These are phyloP conservation scores for Euphysa ruthae DNA, from an alignment of 30 jellyfish, hydroid and myxozoan species.

Conservation along the genomic window DNA sequence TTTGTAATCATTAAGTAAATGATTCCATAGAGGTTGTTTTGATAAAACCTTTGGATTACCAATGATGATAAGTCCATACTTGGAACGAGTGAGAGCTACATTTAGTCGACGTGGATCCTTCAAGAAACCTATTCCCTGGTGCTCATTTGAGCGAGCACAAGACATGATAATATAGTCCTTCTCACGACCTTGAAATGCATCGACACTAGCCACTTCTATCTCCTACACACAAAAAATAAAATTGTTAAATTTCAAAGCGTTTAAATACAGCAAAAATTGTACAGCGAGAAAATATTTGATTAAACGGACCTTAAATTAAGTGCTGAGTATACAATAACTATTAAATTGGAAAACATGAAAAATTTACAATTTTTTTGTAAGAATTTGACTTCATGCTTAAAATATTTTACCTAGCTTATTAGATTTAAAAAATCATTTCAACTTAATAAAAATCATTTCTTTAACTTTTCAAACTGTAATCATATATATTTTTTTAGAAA, in stretches of 20 bases:
- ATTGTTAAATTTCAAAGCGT: neutral
- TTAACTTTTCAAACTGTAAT: too few species aligned
- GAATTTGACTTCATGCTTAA: too few species aligned
- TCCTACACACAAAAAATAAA: slow-evolving; percentile 30
- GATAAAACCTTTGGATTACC: slow-evolving; percentile 97
- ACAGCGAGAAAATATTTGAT: too few species aligned
- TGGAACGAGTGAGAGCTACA: slow-evolving; percentile 96
- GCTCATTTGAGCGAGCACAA: slow-evolving; percentile 98
- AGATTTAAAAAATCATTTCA: too few species aligned
- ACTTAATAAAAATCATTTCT: too few species aligned
- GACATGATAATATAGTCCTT: slow-evolving; percentile 98
- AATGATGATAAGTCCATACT: slow-evolving; percentile 90
- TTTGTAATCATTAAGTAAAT: slow-evolving; percentile 87
- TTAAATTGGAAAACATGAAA: too few species aligned
- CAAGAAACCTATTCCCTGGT: slow-evolving; percentile 98
- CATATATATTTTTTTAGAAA: too few species aligned
- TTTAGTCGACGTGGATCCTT: slow-evolving; percentile 96
- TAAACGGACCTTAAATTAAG: too few species aligned
- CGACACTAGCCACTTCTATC: slow-evolving; percentile 98
- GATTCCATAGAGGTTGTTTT: slow-evolving; percentile 95
- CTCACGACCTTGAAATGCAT: slow-evolving; percentile 99
- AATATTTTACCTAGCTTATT: too few species aligned
- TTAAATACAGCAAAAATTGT: too few species aligned
- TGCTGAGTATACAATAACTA: too few species aligned
- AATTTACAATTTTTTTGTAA: too few species aligned